phyloP scores from a whole-genome alignment of 2,113 vertebrate species.

The Triplophysa rosa region DNA sequence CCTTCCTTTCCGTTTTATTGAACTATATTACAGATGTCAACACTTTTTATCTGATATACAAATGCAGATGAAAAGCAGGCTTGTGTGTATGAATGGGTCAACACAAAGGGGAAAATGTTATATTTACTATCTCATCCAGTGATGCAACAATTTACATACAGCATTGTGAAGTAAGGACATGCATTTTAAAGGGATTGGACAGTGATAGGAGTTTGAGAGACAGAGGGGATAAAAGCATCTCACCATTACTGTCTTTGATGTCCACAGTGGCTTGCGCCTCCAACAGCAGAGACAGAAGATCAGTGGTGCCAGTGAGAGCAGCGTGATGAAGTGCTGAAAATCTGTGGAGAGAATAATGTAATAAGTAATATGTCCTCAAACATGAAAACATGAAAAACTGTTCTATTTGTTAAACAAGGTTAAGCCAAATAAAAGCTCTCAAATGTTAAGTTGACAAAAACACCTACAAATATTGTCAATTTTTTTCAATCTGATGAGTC shows the following conservation, averaged over 20 bases:
- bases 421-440: too few species aligned
- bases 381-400: not conserved
- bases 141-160: not conserved
- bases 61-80: not conserved
- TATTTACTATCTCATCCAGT: not conserved
- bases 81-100: not conserved
- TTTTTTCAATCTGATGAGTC: too few species aligned
- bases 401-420: not conserved
- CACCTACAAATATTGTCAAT: too few species aligned
- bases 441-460: too few species aligned
- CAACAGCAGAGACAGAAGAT: constrained; percentile 87
- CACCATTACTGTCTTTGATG: constrained; percentile 95
- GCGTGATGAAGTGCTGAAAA: constrained; percentile 94
- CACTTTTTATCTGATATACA: not conserved
- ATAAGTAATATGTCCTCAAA: not conserved
- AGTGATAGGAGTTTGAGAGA: not conserved
- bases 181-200: not conserved
- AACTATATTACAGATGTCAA: too few species aligned
- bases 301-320: constrained; percentile 87
- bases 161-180: not conserved
- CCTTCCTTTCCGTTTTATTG: too few species aligned
- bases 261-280: constrained; percentile 92
- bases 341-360: constrained; percentile 65
- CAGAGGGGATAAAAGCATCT: constrained; percentile 40
- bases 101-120: not conserved